Percentiles rank a stretch among this genome's conserved stretches.
These are phyloP conservation scores for Agrenia bidenticulata DNA, from an alignment of 2,888 invertebrate genomes.

Conservation along the genomic window DNA sequence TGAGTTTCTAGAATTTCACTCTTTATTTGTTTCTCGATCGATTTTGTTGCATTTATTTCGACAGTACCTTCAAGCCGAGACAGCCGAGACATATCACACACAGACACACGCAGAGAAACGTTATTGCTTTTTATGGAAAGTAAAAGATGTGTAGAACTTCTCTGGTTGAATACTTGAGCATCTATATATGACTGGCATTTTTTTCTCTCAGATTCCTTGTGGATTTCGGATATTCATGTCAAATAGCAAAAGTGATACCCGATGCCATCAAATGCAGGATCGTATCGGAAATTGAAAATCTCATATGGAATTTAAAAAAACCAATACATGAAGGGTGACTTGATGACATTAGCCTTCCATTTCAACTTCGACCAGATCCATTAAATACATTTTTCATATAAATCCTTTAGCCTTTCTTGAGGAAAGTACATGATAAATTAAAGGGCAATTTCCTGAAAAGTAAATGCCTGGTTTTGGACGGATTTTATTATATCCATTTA, in stretches of 20 bases:
- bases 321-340: no score
- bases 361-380: no score
- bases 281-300: conserved; percentile 48
- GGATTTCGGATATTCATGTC: conserved; percentile 25
- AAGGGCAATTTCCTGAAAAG: no score
- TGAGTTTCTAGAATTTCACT: conserved; percentile 46
- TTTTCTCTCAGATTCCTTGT: conserved; percentile 10
- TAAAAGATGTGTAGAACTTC: no score
- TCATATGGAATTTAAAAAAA: no score
- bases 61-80: background rate
- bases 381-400: no score
- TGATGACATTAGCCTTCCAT: no score
- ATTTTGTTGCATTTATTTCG: conserved; percentile 3
- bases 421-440: no score
- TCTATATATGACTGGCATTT: background rate
- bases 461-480: no score
- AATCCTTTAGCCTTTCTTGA: no score
- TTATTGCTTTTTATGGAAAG: background rate
- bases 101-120: background rate
- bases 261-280: conserved; percentile 35
- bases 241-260: conserved; percentile 3
- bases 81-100: background rate
- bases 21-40: conserved; percentile 16
- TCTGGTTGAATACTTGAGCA: background rate
- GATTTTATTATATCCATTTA: no score